Percentiles rank a stretch among this genome's conserved stretches.
These are phyloP conservation scores for Drosophila limbata DNA, from an alignment of 2,888 invertebrate genomes.

Conservation along the genomic window DNA sequence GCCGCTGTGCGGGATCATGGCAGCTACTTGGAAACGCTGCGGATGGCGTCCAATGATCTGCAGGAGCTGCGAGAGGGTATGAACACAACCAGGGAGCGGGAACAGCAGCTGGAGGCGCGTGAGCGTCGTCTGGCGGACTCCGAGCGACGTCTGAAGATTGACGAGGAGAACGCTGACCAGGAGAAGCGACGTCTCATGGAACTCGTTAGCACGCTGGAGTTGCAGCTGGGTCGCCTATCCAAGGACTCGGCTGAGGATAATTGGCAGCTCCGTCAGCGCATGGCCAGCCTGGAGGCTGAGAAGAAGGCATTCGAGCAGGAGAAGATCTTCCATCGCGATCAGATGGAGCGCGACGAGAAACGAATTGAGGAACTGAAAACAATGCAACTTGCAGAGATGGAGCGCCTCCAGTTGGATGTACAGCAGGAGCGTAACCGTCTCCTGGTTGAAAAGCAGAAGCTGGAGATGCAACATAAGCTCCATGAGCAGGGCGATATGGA, in stretches of 20 bases:
- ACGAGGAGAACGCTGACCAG: conserved; percentile 76
- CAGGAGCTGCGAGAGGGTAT: conserved; percentile 82
- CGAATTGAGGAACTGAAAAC: conserved; percentile 83
- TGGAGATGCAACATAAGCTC: conserved; percentile 80
- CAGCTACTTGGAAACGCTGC: conserved; percentile 83
- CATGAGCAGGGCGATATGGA: conserved; percentile 68
- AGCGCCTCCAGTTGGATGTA: conserved; percentile 76
- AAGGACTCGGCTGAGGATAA: conserved; percentile 84
- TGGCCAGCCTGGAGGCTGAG: conserved; percentile 84
- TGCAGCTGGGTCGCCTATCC: conserved; percentile 80
- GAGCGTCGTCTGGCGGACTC: conserved; percentile 82
- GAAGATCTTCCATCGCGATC: conserved; percentile 82
- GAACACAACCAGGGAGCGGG: conserved; percentile 77
- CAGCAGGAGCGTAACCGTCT: conserved; percentile 82
- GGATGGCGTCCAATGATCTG: conserved; percentile 82
- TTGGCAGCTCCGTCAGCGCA: conserved; percentile 84
- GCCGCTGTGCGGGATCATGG: conserved; percentile 83
- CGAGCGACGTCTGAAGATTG: conserved; percentile 79
- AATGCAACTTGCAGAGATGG: conserved; percentile 79
- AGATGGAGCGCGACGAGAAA: conserved; percentile 83
- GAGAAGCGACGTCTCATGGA: conserved; percentile 84
- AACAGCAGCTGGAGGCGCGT: conserved; percentile 75
- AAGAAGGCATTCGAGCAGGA: conserved; percentile 83
- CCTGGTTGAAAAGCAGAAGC: conserved; percentile 78
- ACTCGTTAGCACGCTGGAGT: conserved; percentile 83